Evolutionary conservation across 1,140 invertebrate genomes (phyloP), one percentile per base, ranked within the genome.

Genomic region (Centruroides vittatus): DNA sequence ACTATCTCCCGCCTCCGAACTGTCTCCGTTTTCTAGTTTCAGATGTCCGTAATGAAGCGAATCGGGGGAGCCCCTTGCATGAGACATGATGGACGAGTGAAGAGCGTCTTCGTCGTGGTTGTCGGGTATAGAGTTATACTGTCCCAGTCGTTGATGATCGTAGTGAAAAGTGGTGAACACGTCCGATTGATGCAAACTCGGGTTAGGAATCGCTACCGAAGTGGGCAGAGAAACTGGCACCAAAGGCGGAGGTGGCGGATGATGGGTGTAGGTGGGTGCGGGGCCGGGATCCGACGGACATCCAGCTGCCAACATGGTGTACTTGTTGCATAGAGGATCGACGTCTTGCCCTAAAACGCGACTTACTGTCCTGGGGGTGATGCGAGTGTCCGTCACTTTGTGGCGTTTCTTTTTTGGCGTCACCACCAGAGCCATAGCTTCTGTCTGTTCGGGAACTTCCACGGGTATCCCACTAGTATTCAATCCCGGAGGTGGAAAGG

Each of bases 171-270:
- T 41, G 23, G 23, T 65, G 56, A 92, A 92, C 67, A 95, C 85
- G 76, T 94, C 89, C 64, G 89, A 92, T 76, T 95, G 91, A 78
- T 94, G 89, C 65, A 97, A 80, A 69, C 89, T 89, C 51, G 92
- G 93, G 76, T 96, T 96, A 58, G 92, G 89, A 75, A 97, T 95
- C 71, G 92, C 92, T 70, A 97, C 92, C 59, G 88, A 89, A 50
- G 90, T 93, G 62, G 90, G 89, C 72, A 93, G 79, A 61, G 89
- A 90, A 55, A 87, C 86, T 55, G 86, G 86, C 69, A 92, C 80
- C 79, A 88, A 83, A 66, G 88, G 86, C 58, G 88, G 89, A 64
- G 84, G 81, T 10, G 60, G 61, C 41, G 55, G 60, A 47, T 58
- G 55, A 55, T 49, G 12, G 52, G 47, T 52, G 55, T 55, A 61